Evolutionary conservation across 2,888 invertebrate genomes (phyloP).

Genomic region (Nasonovia ribisnigri): DNA sequence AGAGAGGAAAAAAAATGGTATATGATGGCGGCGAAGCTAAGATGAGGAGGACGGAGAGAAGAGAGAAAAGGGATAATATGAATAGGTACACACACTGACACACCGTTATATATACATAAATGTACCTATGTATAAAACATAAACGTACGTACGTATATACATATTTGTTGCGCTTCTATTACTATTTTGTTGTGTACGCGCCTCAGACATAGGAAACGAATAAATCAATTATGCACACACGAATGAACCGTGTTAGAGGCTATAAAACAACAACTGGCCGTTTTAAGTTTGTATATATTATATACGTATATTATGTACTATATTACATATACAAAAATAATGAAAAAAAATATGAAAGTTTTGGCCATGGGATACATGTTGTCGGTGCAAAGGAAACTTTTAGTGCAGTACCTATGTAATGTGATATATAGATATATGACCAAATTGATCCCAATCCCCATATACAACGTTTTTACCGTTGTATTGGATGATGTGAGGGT

Average conservation of each 20-base stretch:
- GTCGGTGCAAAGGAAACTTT: constrained; percentile 26
- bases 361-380: no score
- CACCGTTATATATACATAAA: not conserved
- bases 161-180: constrained; percentile 50
- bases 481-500: not conserved
- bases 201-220: constrained; percentile 37
- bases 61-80: constrained; percentile 49
- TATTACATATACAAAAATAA: not conserved
- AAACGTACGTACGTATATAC: not conserved
- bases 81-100: constrained; percentile 9
- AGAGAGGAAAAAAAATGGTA: not conserved
- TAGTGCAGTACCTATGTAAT: not conserved
- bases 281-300: constrained; percentile 14
- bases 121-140: not conserved
- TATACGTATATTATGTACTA: not conserved
- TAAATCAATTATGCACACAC: constrained; percentile 61
- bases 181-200: constrained; percentile 24
- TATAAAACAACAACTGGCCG: constrained; percentile 45
- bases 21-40: not conserved
- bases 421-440: not conserved
- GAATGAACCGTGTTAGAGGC: constrained; percentile 31
- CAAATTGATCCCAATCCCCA: not conserved
- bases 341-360: constrained; percentile 1
- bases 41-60: not conserved
- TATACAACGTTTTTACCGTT: constrained; percentile 1